Evolutionary conservation across 2,113 vertebrate species (phyloP).

Genomic region (Hiodon tergisus): DNA sequence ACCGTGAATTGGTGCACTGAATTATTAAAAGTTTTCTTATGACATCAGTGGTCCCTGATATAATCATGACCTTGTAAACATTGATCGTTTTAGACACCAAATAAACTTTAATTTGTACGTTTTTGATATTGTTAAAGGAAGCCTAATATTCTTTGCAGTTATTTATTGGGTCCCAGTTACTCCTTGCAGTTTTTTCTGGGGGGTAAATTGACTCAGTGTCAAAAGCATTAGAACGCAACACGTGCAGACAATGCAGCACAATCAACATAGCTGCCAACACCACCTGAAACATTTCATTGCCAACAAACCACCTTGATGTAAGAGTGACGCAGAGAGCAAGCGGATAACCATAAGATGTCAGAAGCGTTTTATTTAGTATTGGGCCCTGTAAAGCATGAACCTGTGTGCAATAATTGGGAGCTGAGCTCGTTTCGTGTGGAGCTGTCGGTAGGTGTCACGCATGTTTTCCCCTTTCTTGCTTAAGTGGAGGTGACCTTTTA

Average conservation of each 20-base stretch:
- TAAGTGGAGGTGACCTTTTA: slow-evolving; percentile 62
- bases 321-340: neutral
- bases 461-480: slow-evolving; percentile 19
- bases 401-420: neutral
- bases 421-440: slow-evolving; percentile 14
- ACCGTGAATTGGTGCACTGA: slow-evolving; percentile 29
- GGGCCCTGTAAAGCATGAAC: neutral
- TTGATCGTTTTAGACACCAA: slow-evolving; percentile 54
- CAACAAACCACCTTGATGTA: neutral
- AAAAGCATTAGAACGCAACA: slow-evolving; percentile 28
- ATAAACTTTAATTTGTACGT: slow-evolving; percentile 50
- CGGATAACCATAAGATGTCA: neutral
- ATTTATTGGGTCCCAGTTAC: slow-evolving; percentile 42
- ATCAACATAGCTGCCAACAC: neutral
- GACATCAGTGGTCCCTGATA: slow-evolving; percentile 55
- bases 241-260: slow-evolving; percentile 25
- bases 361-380: neutral
- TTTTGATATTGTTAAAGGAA: slow-evolving; percentile 44
- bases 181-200: slow-evolving; percentile 44
- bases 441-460: slow-evolving; percentile 13
- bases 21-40: slow-evolving; percentile 63
- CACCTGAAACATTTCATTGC: neutral
- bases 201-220: slow-evolving; percentile 39
- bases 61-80: slow-evolving; percentile 63
- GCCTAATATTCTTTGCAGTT: slow-evolving; percentile 35